Evolutionary conservation across 37 sponge, comb jelly and placozoan genomes (phyloP), one percentile per base, ranked within the genome.

Genomic region (Diacarnus erythraeanus): DNA sequence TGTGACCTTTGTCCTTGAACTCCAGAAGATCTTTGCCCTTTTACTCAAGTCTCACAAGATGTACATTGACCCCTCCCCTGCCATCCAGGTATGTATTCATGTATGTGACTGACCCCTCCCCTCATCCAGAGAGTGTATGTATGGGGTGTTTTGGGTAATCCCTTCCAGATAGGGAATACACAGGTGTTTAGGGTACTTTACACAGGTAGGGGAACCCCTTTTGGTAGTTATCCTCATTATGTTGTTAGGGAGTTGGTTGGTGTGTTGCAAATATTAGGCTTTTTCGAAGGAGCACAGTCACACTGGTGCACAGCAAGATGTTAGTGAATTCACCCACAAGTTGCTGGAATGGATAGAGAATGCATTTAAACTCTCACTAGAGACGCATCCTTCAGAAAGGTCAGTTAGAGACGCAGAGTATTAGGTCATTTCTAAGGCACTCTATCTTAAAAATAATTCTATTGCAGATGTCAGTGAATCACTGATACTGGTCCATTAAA

Each of bases 281-380:
- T 80, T 71, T 39, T 69, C 72, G 17, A 69, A 71, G 72, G 58
- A 71, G 42, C 1, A 27, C 23, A 38, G 10, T 27, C 47, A 41
- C 51, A 39, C 84, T 10, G 85, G 76, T 2, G 76, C 70, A 0
- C 87, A 86, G 75, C 83, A 91, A 38, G 91, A 91, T 59, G 80
- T 91, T 27, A 86, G 78, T 27, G 91, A 91, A 65, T 91, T 91
- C 75, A 86, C 80, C 31, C 91, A 91, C 75, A 91, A 91, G 69
- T 75, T 91, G 59, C 71, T 91, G 71, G 91, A 91, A 40, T 91
- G 87, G 87, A 80, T 86, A 18, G 91, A 91, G 54, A 82, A 85
- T 77, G 91, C 91, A 42, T 85, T 91, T 70, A 74, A 65, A 31
- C 51, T 42, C 5, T 81, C 80, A 12, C 81, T 37, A 25, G 70